A percentile compares a stretch with the other conserved stretches of the same genome.
Evolutionary conservation across 2,888 invertebrate genomes (phyloP).

Genomic region (Drosophila testacea): DNA sequence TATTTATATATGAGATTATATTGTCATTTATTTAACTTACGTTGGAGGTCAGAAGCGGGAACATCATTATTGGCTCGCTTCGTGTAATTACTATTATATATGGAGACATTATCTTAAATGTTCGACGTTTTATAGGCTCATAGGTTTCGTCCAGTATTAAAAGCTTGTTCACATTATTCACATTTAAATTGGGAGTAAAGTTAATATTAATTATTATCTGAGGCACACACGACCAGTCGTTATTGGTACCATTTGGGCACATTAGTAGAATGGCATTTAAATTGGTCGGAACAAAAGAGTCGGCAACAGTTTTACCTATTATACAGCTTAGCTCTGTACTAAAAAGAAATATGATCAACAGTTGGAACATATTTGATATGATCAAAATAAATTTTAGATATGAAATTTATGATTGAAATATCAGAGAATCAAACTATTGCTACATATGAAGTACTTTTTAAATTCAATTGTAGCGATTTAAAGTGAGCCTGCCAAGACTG

Average conservation of each 20-base stretch:
- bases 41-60: conserved; percentile 35
- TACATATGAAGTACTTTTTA: background rate
- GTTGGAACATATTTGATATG: conserved; percentile 2
- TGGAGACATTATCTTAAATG: conserved; percentile 51
- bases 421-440: background rate
- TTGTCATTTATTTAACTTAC: conserved; percentile 26
- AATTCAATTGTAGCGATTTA: background rate
- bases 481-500: no score
- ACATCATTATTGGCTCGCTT: conserved; percentile 46
- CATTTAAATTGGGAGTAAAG: conserved; percentile 49
- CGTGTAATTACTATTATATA: conserved; percentile 50
- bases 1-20: background rate
- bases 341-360: background rate
- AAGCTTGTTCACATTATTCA: conserved; percentile 39
- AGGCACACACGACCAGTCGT: conserved; percentile 45
- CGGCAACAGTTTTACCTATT: conserved; percentile 11
- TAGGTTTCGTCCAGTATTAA: conserved; percentile 53
- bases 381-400: background rate
- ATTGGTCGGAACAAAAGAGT: conserved; percentile 8
- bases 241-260: conserved; percentile 23
- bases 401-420: background rate
- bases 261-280: conserved; percentile 54
- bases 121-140: conserved; percentile 44
- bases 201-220: conserved; percentile 56
- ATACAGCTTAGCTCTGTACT: background rate